Evolutionary conservation across 2,113 vertebrate species (phyloP).

Genomic region (Hyperopisus bebe): DNA sequence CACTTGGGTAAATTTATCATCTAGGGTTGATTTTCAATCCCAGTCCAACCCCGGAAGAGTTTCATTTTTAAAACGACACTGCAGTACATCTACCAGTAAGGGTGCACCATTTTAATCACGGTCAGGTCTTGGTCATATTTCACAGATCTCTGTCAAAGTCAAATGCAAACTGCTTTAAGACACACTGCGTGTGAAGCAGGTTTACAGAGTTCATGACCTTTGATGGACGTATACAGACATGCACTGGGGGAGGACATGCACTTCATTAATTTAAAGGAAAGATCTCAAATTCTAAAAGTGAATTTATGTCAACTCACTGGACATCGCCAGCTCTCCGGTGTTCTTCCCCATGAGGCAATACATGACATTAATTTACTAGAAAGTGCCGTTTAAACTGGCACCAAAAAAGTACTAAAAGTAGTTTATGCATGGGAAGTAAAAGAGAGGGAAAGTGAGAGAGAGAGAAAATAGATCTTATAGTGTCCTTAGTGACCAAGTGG

Average conservation of each 20-base stretch:
- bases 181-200: neutral
- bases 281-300: neutral
- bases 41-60: neutral
- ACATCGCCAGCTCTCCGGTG: neutral
- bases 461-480: neutral
- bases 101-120: neutral
- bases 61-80: neutral
- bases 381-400: neutral
- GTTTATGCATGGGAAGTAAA: neutral
- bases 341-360: neutral
- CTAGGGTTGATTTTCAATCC: neutral
- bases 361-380: neutral
- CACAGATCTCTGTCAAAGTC: neutral
- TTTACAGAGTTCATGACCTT: neutral
- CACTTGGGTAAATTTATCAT: neutral
- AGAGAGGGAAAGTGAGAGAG: neutral
- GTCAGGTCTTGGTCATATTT: neutral
- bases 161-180: neutral
- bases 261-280: neutral
- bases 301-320: neutral
- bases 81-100: neutral
- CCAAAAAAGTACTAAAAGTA: neutral
- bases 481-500: neutral
- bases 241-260: neutral
- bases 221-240: neutral